Percentiles rank a stretch among this genome's conserved stretches.
Conservation (phyloP, 2,797 vertebrate species). For the Acanthurus tractus region DNA sequence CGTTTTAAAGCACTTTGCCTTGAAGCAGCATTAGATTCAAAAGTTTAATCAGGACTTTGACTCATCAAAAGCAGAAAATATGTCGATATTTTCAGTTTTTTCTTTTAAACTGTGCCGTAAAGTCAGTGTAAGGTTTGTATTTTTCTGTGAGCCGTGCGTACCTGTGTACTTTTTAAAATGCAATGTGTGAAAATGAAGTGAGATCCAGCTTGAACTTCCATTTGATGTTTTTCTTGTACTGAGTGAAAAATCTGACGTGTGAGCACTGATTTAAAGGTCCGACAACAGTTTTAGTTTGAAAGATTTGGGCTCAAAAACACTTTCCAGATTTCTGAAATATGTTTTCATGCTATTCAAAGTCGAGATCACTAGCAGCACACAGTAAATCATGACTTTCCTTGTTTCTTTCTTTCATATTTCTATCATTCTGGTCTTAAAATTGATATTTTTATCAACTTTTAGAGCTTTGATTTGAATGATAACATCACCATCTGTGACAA, state of each 20-base stretch:
- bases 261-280: background rate
- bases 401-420: too few species aligned
- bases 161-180: background rate
- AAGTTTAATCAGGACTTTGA: conserved; percentile 3
- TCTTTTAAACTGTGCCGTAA: background rate
- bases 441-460: background rate
- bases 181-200: background rate
- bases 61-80: conserved; percentile 11
- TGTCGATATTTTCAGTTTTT: conserved; percentile 1
- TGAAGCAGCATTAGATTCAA: background rate
- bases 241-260: background rate
- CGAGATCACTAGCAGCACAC: too few species aligned
- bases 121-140: background rate
- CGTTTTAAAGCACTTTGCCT: conserved; percentile 35
- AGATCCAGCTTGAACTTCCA: background rate
- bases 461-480: background rate
- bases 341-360: background rate
- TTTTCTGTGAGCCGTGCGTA: background rate
- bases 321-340: background rate
- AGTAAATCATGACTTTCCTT: too few species aligned
- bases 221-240: background rate
- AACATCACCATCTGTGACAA: background rate
- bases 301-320: background rate
- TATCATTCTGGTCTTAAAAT: background rate
- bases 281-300: background rate